These are phyloP conservation scores for Trypoxylon attenuatum DNA, from an alignment of 2,888 invertebrate genomes.

Conservation along the genomic window DNA sequence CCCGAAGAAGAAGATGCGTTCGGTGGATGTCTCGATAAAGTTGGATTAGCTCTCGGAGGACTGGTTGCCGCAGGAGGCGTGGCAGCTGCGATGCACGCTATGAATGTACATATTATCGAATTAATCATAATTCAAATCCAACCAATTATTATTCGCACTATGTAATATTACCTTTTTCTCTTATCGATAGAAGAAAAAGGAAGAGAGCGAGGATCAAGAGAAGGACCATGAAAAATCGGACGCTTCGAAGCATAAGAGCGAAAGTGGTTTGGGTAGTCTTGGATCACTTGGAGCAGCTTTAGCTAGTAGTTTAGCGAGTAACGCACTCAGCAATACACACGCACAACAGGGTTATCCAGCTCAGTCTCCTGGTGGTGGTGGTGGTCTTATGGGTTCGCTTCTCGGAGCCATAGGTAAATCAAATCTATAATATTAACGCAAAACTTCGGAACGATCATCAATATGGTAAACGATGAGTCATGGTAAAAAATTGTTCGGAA, in stretches of 20 bases:
- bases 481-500: neutral
- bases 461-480: slow-evolving; percentile 15
- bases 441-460: neutral
- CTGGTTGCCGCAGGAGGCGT: slow-evolving; percentile 71
- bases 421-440: neutral
- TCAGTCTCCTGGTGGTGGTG: slow-evolving; percentile 55
- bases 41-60: slow-evolving; percentile 70
- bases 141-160: too few relatives aligned
- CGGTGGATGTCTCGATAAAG: slow-evolving; percentile 67
- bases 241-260: slow-evolving; percentile 58
- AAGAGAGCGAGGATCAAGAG: slow-evolving; percentile 53
- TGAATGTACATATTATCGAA: slow-evolving; percentile 55
- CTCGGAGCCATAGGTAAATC: slow-evolving; percentile 68
- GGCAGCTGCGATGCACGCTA: slow-evolving; percentile 69
- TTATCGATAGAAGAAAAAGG: slow-evolving; percentile 55
- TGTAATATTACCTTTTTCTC: neutral
- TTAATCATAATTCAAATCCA: neutral
- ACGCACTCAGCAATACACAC: slow-evolving; percentile 57
- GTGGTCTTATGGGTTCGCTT: slow-evolving; percentile 69
- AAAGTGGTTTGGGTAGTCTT: slow-evolving; percentile 64
- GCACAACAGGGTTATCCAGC: slow-evolving; percentile 65
- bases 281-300: slow-evolving; percentile 69
- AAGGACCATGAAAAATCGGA: slow-evolving; percentile 64
- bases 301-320: slow-evolving; percentile 67
- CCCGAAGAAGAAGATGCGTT: slow-evolving; percentile 64